Conservation (phyloP, 2,797 vertebrate genomes). For the Psittacula derbiana region DNA sequence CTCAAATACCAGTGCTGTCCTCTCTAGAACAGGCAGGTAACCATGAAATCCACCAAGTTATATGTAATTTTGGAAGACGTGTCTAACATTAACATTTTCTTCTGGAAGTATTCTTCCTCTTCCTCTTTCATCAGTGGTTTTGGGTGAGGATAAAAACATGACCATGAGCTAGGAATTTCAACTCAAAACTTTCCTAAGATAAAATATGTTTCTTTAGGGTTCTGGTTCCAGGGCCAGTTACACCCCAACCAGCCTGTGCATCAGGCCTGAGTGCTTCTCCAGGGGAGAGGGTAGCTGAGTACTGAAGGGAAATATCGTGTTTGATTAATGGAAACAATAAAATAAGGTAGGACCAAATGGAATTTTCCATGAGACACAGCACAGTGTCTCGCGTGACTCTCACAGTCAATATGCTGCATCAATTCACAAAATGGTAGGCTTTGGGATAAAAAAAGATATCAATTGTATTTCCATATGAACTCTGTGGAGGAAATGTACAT, state of each 20-base stretch:
- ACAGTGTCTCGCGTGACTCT: neutral
- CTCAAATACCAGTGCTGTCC: neutral
- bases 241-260: neutral
- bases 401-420: fast-evolving
- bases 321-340: neutral
- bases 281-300: neutral
- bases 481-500: neutral
- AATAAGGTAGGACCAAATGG: neutral
- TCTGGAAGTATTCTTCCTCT: neutral
- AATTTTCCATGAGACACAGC: neutral
- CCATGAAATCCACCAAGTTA: neutral
- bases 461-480: neutral
- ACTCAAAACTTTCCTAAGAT: neutral
- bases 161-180: neutral
- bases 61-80: neutral
- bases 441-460: neutral
- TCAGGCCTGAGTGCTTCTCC: neutral
- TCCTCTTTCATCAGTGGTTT: neutral
- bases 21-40: neutral
- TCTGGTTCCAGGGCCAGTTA: neutral
- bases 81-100: neutral
- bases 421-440: neutral
- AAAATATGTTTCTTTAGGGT: neutral
- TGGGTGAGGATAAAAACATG: neutral
- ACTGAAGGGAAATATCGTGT: neutral